Percentiles rank a stretch among this genome's conserved stretches.
Conservation (phyloP, 2,888 invertebrate species). For the Lepidochitona cinerea region DNA sequence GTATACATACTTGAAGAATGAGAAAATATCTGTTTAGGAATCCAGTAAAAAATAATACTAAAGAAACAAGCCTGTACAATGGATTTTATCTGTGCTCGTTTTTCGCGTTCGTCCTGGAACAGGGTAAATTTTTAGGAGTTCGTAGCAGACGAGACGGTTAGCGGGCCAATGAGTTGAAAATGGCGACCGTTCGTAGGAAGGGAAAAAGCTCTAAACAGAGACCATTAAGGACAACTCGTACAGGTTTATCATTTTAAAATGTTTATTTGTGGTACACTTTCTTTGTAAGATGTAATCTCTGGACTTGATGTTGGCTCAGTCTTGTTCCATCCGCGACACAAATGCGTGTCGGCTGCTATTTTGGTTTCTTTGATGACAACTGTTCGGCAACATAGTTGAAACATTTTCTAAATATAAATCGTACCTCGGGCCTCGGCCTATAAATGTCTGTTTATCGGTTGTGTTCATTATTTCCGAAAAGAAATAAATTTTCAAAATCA, state of each 20-base stretch:
- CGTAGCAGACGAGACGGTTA: slow-evolving; percentile 38
- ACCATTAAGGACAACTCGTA: slow-evolving; percentile 4
- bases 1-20: too few species aligned
- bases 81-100: too few species aligned
- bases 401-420: too few species aligned
- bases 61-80: too few species aligned
- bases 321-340: neutral
- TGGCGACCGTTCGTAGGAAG: slow-evolving; percentile 35
- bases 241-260: neutral
- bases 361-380: too few species aligned
- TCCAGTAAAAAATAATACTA: too few species aligned
- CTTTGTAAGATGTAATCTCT: neutral
- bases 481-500: too few species aligned
- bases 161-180: slow-evolving; percentile 26
- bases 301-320: neutral
- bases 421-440: too few species aligned
- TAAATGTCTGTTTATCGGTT: too few species aligned
- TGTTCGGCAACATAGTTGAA: too few species aligned
- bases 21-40: too few species aligned
- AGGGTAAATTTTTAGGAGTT: slow-evolving; percentile 16
- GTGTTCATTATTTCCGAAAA: too few species aligned
- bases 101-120: slow-evolving; percentile 11
- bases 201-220: slow-evolving; percentile 30
- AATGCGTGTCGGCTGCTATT: slow-evolving; percentile 1
- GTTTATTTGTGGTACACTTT: neutral